These are phyloP conservation scores for Leucosticte australis DNA, from an alignment of 2,113 vertebrate species.

Conservation along the genomic window DNA sequence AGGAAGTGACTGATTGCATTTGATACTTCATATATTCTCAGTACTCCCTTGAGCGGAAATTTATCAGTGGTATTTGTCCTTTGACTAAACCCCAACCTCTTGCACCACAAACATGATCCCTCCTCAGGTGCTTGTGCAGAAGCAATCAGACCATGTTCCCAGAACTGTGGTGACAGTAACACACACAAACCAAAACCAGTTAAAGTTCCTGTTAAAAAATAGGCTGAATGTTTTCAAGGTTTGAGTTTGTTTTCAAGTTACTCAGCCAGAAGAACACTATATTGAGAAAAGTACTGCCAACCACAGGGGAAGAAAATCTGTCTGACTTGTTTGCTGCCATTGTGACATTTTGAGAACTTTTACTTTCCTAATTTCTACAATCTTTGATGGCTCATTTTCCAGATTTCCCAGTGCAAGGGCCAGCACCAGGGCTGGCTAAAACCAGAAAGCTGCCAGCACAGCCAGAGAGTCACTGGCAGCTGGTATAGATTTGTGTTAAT, in stretches of 20 bases:
- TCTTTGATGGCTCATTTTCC: neutral
- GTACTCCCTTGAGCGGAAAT: neutral
- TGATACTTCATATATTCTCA: neutral
- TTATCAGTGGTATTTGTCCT: neutral
- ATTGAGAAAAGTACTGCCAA: neutral
- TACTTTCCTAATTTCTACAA: neutral
- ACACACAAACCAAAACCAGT: neutral
- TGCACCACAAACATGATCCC: neutral
- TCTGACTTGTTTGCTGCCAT: neutral
- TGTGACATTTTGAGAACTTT: neutral
- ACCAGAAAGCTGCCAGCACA: neutral
- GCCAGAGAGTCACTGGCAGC: neutral
- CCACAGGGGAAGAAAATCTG: neutral
- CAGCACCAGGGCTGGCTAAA: neutral
- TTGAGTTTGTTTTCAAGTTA: neutral
- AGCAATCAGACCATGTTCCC: neutral
- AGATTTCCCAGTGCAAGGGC: neutral
- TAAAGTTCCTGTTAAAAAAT: conserved; percentile 17
- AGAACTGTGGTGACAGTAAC: neutral
- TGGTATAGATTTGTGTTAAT: neutral
- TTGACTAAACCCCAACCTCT: neutral
- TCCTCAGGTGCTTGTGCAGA: neutral
- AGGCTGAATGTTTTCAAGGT: neutral
- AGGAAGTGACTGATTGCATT: neutral
- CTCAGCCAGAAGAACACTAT: neutral